Conservation (phyloP, 2,797 vertebrate species). For the Okamejei kenojei region DNA sequence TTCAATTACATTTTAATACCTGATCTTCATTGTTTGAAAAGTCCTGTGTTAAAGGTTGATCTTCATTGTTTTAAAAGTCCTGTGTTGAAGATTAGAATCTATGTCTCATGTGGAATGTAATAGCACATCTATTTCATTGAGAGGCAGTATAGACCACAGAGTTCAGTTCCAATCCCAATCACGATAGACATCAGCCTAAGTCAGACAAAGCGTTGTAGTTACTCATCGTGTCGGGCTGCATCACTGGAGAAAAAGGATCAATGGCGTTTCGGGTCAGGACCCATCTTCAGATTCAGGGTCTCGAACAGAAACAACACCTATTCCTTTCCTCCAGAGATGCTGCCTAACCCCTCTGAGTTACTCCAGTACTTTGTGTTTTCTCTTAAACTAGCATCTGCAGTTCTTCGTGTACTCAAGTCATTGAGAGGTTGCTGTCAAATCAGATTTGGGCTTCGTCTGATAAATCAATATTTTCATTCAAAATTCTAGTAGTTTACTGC, state of each 20-base stretch:
- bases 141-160: constrained; percentile 29
- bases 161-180: neutral
- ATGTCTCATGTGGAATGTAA: neutral
- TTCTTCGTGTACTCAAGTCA: neutral
- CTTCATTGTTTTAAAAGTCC: neutral
- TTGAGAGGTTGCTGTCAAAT: neutral
- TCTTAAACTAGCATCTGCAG: too few species aligned
- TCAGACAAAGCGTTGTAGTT: too few species aligned
- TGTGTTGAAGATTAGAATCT: neutral
- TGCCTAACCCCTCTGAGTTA: too few species aligned
- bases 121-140: constrained; percentile 16
- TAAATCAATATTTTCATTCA: neutral
- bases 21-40: neutral
- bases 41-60: neutral
- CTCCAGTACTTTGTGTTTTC: too few species aligned
- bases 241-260: too few species aligned
- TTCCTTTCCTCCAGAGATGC: too few species aligned
- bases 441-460: neutral
- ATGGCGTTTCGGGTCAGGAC: too few species aligned
- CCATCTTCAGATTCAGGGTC: too few species aligned
- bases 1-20: neutral
- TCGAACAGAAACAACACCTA: too few species aligned
- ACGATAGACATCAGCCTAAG: neutral
- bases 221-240: too few species aligned
- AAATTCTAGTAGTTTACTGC: neutral